Percentiles rank a stretch among this genome's conserved stretches.
Evolutionary conservation across 2,888 invertebrate species (phyloP).

Genomic region (Ichneumoninae sp.): DNA sequence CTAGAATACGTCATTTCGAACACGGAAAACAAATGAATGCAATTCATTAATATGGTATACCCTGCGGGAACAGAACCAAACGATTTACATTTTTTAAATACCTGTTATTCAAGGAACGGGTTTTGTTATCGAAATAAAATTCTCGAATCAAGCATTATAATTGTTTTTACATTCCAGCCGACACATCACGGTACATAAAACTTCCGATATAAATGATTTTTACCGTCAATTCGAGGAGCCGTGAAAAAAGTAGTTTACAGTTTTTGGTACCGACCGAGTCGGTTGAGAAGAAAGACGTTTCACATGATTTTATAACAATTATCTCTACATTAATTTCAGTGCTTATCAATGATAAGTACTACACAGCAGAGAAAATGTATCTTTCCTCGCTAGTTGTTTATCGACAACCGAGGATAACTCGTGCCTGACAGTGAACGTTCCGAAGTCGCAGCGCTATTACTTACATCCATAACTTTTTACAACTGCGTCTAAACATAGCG

Average conservation of each 20-base stretch:
- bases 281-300: not conserved
- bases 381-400: not conserved
- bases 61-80: not conserved
- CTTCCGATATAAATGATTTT: not conserved
- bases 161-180: not conserved
- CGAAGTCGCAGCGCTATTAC: not conserved
- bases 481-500: not conserved
- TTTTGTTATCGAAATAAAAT: not conserved
- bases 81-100: not conserved
- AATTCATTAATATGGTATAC: not conserved
- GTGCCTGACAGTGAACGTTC: not conserved
- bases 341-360: not conserved
- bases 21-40: not conserved
- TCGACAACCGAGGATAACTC: not conserved
- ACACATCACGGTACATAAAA: not conserved
- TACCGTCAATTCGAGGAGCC: not conserved
- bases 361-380: not conserved
- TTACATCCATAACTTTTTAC: not conserved
- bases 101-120: not conserved
- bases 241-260: not conserved
- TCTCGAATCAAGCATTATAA: not conserved
- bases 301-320: not conserved
- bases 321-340: not conserved
- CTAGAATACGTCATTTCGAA: not conserved
- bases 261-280: not conserved